Percentiles rank a stretch among this genome's conserved stretches.
Conservation (phyloP, 2,888 invertebrate species). For the Sarcophaga variegata region DNA sequence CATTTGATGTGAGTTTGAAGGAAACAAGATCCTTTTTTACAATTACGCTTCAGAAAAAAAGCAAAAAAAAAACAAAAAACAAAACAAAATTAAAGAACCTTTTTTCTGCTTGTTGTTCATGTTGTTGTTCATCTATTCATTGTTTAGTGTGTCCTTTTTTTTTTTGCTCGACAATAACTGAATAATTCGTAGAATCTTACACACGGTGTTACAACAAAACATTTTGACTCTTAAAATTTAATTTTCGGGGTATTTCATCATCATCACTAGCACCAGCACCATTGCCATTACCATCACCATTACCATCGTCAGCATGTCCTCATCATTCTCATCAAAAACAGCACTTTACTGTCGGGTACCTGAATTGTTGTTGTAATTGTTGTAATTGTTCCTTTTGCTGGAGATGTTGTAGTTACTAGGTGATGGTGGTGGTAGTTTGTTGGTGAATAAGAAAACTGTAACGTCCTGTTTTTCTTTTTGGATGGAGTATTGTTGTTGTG, state of each 20-base stretch:
- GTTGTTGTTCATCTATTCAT: constrained; percentile 11
- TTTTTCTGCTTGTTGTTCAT: constrained; percentile 37
- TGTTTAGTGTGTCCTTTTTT: constrained; percentile 48
- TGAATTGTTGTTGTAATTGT: constrained; percentile 53
- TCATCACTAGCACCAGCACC: constrained; percentile 17
- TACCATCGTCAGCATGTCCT: constrained; percentile 52
- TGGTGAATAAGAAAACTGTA: constrained; percentile 4
- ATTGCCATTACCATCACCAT: constrained; percentile 10
- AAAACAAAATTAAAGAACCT: constrained; percentile 23
- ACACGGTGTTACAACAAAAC: constrained; percentile 43
- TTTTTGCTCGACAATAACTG: constrained; percentile 26
- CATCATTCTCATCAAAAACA: constrained; percentile 1
- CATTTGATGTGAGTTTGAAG: neutral
- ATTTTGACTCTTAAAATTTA: constrained; percentile 67
- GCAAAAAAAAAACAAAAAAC: neutral
- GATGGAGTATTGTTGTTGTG: constrained; percentile 21
- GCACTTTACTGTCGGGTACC: constrained; percentile 51
- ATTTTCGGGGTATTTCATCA: constrained; percentile 68
- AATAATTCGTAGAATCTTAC: constrained; percentile 66
- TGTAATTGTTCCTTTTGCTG: constrained; percentile 17
- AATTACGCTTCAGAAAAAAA: constrained; percentile 11
- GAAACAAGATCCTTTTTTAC: constrained; percentile 63
- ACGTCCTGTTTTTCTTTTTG: constrained; percentile 42
- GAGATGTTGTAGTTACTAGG: neutral
- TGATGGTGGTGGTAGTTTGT: constrained; percentile 34